phyloP scores from a whole-genome alignment of 2,797 vertebrate species.

The Bovichtus diacanthus region DNA sequence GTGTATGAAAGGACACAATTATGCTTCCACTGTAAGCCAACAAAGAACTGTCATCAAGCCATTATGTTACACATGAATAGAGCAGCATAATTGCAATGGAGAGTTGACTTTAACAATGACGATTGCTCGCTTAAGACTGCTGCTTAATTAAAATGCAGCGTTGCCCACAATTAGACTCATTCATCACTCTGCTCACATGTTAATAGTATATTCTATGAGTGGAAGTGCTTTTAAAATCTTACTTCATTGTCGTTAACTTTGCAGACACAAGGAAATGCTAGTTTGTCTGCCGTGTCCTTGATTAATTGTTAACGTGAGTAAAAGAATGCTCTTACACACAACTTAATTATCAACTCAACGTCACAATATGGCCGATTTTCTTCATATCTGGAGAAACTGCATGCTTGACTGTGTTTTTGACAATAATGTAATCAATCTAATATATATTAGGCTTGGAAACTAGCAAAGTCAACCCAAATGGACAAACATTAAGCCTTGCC shows the following conservation, averaged over 20 bases:
- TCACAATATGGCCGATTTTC: conserved; percentile 13
- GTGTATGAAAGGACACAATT: conserved; percentile 79
- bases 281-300: conserved; percentile 51
- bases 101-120: conserved; percentile 81
- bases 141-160: conserved; percentile 83
- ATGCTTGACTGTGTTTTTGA: not conserved
- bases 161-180: conserved; percentile 77
- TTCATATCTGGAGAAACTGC: not conserved
- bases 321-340: conserved; percentile 41
- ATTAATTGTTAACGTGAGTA: conserved; percentile 62
- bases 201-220: conserved; percentile 64
- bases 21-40: conserved; percentile 77
- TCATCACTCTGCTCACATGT: conserved; percentile 74
- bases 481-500: conserved; percentile 11
- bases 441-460: not conserved
- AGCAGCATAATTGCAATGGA: conserved; percentile 81
- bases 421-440: not conserved
- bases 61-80: conserved; percentile 83
- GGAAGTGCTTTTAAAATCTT: conserved; percentile 65
- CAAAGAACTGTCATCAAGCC: conserved; percentile 80
- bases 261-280: conserved; percentile 56
- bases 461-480: not conserved
- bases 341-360: conserved; percentile 42
- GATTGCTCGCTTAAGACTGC: conserved; percentile 75
- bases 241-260: conserved; percentile 63